These are phyloP conservation scores for Meloidogyne hapla DNA, from an alignment of 1,140 invertebrate genomes.

Conservation along the genomic window DNA sequence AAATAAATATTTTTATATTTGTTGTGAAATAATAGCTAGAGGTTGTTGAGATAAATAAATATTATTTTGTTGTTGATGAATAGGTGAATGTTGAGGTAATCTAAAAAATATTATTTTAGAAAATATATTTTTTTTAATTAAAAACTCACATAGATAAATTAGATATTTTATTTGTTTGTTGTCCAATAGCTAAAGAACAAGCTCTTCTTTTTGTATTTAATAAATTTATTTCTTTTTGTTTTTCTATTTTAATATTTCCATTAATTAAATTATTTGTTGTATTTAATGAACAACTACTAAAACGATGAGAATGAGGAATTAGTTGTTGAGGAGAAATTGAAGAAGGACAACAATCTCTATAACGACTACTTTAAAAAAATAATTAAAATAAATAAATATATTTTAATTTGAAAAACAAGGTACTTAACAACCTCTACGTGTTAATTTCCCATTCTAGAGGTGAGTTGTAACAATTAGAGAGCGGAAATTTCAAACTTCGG, in stretches of 20 bases:
- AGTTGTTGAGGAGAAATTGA: too few relatives aligned
- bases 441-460: too few relatives aligned
- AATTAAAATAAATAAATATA: too few relatives aligned
- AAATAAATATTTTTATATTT: neutral
- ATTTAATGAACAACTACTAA: neutral
- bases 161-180: neutral
- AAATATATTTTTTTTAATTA: neutral
- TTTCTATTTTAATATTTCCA: neutral
- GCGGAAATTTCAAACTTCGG: too few relatives aligned
- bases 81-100: neutral
- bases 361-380: too few relatives aligned
- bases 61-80: neutral
- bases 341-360: too few relatives aligned
- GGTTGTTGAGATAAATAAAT: neutral
- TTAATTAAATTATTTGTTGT: neutral
- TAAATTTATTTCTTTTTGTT: neutral
- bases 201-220: neutral
- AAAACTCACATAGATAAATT: neutral
- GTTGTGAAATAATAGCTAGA: neutral
- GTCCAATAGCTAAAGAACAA: constrained; percentile 2
- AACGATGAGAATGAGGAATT: neutral
- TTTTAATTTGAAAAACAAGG: too few relatives aligned
- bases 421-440: too few relatives aligned
- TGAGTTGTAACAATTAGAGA: too few relatives aligned
- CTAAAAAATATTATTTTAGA: neutral